These are phyloP conservation scores for Hydra vulgaris DNA, from an alignment of 30 jellyfish, hydroid and myxozoan species.

Conservation along the genomic window DNA sequence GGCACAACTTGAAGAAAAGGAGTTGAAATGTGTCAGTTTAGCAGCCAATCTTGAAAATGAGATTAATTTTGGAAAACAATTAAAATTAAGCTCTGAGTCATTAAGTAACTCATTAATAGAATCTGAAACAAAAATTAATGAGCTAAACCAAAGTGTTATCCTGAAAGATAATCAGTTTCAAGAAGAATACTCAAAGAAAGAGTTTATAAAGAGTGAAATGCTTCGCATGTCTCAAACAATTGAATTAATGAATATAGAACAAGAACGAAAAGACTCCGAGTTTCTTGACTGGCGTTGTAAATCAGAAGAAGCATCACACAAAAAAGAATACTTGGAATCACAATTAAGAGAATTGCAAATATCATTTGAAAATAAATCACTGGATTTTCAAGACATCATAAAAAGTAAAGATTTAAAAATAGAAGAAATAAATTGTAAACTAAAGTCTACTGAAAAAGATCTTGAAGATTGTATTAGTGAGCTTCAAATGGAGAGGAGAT, in stretches of 20 bases:
- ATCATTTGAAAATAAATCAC: not conserved
- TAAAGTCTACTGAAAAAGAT: not conserved
- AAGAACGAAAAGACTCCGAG: not conserved
- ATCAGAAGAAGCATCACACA: constrained; percentile 13
- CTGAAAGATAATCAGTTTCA: constrained; percentile 1
- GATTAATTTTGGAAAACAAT: not conserved
- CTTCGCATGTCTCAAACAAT: not conserved
- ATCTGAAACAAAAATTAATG: constrained; percentile 41
- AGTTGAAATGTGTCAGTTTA: constrained; percentile 19
- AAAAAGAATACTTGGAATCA: not conserved
- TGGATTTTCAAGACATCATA: not conserved
- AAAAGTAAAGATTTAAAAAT: not conserved
- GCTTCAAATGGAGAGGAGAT: not conserved
- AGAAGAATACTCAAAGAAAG: not conserved
- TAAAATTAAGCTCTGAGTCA: constrained; percentile 12
- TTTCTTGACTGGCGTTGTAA: not conserved
- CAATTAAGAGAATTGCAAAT: not conserved
- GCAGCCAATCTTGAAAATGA: constrained; percentile 22
- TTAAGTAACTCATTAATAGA: constrained; percentile 7
- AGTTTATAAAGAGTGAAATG: constrained; percentile 1
- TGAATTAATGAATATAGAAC: not conserved
- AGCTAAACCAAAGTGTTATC: constrained; percentile 9
- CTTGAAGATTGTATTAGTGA: not conserved
- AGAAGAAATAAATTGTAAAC: not conserved
- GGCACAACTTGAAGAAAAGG: constrained; percentile 48